These are phyloP conservation scores for Podargus strigoides DNA, from an alignment of 2,797 vertebrate species.

Conservation along the genomic window DNA sequence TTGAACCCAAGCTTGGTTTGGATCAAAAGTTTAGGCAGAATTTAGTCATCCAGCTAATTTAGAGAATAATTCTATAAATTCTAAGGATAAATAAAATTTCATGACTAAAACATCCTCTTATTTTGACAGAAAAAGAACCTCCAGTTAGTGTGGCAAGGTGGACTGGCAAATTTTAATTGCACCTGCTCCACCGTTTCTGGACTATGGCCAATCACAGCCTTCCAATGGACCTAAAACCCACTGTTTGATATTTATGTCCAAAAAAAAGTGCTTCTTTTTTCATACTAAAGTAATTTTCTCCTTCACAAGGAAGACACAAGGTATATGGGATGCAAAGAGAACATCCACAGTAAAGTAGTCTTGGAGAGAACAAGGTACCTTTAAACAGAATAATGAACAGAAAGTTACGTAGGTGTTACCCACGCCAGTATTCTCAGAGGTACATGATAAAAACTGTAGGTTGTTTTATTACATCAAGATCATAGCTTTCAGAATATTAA, in stretches of 20 bases:
- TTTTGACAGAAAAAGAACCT: background rate
- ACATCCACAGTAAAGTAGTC: background rate
- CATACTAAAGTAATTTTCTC: background rate
- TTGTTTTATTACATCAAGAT: background rate
- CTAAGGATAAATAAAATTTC: background rate
- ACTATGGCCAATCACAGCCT: background rate
- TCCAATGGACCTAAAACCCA: background rate
- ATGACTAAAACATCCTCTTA: background rate
- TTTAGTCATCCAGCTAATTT: background rate
- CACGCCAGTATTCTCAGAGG: background rate
- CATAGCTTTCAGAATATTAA: background rate
- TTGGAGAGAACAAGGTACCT: background rate
- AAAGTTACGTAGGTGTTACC: background rate
- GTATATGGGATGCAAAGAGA: background rate
- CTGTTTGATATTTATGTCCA: background rate
- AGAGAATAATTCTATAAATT: background rate
- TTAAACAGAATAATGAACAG: background rate
- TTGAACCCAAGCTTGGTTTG: background rate
- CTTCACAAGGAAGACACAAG: background rate
- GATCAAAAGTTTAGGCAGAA: constrained; percentile 12
- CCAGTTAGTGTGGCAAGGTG: background rate
- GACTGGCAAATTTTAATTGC: background rate
- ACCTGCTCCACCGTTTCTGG: background rate
- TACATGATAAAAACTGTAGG: background rate
- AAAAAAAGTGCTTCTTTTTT: background rate